Percentiles rank a stretch among this genome's conserved stretches.
phyloP scores from a whole-genome alignment of 2,797 vertebrate genomes.

The Borostomias antarcticus region DNA sequence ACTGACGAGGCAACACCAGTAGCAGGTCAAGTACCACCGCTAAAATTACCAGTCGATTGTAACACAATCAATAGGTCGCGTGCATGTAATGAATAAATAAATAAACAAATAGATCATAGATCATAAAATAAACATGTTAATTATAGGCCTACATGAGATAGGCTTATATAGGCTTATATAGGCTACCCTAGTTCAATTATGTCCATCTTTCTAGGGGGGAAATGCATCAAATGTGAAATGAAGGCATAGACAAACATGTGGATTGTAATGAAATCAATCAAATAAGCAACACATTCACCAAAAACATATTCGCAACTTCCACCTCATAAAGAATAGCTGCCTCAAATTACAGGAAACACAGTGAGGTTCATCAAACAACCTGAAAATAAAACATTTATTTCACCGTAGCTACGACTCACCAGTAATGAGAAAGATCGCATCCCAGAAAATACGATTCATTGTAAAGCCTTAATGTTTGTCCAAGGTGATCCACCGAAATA shows the following conservation, averaged over 20 bases:
- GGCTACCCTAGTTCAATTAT: too few species aligned
- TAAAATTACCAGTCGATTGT: slow-evolving; percentile 62
- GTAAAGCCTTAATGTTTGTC: slow-evolving; percentile 22
- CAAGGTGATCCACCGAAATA: slow-evolving; percentile 29
- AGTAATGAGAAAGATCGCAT: slow-evolving; percentile 70
- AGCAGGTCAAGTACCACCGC: slow-evolving; percentile 50
- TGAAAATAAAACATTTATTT: background rate
- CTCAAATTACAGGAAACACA: background rate
- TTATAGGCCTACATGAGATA: too few species aligned
- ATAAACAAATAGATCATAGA: too few species aligned
- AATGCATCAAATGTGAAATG: too few species aligned
- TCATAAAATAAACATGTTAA: too few species aligned
- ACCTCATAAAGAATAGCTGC: too few species aligned
- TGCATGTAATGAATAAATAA: background rate
- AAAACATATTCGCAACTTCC: too few species aligned
- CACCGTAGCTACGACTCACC: slow-evolving; percentile 56
- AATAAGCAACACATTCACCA: too few species aligned
- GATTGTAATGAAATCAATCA: too few species aligned
- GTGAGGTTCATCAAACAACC: background rate
- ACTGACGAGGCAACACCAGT: slow-evolving; percentile 40
- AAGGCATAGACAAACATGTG: too few species aligned
- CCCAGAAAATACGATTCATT: slow-evolving; percentile 75
- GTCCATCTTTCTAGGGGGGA: too few species aligned
- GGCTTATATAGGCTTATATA: too few species aligned
- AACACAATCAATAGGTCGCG: slow-evolving; percentile 50